Conservation (phyloP, 2,113 vertebrate genomes). For the Nesoenas mayeri region DNA sequence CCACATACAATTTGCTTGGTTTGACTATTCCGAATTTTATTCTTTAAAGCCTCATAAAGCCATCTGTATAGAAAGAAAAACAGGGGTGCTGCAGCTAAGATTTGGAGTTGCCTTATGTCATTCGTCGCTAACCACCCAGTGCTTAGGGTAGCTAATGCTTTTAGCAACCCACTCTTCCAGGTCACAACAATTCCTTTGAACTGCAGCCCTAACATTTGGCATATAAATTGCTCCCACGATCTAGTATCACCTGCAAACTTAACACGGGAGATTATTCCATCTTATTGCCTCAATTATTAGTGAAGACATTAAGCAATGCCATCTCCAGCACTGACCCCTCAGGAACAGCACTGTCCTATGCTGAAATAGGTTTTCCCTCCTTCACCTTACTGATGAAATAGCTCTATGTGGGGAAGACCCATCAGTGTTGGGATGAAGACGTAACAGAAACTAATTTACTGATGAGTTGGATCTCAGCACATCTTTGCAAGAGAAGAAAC, state of each 20-base stretch:
- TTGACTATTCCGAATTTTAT: neutral
- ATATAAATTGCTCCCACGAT: neutral
- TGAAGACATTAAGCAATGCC: neutral
- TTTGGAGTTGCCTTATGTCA: neutral
- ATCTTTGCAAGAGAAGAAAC: neutral
- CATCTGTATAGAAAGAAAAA: neutral
- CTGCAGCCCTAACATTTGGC: neutral
- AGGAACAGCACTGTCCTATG: neutral
- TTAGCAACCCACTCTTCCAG: neutral
- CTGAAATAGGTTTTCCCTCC: neutral
- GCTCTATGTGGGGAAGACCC: neutral
- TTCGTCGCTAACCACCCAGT: neutral
- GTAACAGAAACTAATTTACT: neutral
- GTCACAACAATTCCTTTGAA: neutral
- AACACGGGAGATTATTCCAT: neutral
- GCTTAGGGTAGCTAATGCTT: neutral
- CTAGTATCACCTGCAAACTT: neutral
- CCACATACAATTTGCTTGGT: neutral
- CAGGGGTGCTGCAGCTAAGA: neutral
- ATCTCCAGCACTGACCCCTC: neutral
- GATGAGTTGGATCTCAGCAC: neutral
- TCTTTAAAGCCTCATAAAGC: slow-evolving; percentile 33
- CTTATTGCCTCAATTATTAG: neutral
- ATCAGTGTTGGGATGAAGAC: neutral
- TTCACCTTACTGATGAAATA: neutral